Evolutionary conservation across 2,113 vertebrate genomes (phyloP).

Genomic region (Sterrhoptilus dennistouni): DNA sequence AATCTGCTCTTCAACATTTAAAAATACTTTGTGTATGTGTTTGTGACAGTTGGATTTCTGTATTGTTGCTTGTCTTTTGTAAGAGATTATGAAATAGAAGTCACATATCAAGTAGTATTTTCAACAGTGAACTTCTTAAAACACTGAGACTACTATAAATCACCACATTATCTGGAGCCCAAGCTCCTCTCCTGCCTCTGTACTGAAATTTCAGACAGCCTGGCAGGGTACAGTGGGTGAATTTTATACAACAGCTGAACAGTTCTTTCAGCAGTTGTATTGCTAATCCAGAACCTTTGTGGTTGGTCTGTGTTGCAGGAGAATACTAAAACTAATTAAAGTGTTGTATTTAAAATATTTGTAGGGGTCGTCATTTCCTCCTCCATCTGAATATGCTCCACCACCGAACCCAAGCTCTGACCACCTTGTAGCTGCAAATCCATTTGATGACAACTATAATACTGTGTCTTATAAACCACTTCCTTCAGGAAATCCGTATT

Average conservation of each 20-base stretch:
- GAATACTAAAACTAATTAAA: slow-evolving; percentile 35
- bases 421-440: slow-evolving; percentile 86
- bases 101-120: background rate
- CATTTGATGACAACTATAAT: slow-evolving; percentile 86
- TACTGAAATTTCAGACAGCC: slow-evolving; percentile 34
- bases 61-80: background rate
- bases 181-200: background rate
- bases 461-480: slow-evolving; percentile 78
- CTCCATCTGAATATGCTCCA: slow-evolving; percentile 86
- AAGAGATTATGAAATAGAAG: background rate
- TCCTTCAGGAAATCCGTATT: slow-evolving; percentile 72
- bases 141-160: background rate
- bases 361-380: slow-evolving; percentile 77
- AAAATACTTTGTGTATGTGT: background rate
- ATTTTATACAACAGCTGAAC: slow-evolving; percentile 1
- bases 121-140: background rate
- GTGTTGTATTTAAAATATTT: slow-evolving; percentile 66
- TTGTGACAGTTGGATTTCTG: background rate
- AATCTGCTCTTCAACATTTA: background rate
- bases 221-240: background rate
- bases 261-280: background rate
- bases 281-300: background rate
- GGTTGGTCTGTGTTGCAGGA: background rate
- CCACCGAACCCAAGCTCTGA: slow-evolving; percentile 84
- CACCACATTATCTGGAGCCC: background rate